These are phyloP conservation scores for Amyelois transitella DNA, from an alignment of 1,140 invertebrate genomes.

Conservation along the genomic window DNA sequence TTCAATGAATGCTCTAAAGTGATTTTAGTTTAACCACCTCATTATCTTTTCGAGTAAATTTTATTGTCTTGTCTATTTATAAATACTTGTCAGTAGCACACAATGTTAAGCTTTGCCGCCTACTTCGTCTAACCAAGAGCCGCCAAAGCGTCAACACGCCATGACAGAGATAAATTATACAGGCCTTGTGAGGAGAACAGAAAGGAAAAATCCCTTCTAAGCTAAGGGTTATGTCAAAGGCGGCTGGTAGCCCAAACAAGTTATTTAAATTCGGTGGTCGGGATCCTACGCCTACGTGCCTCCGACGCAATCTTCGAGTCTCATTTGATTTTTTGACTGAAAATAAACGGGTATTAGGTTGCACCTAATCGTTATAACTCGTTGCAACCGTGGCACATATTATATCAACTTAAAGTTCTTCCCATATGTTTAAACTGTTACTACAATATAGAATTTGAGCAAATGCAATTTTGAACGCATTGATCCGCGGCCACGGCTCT, in stretches of 20 bases:
- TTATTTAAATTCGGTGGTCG: slow-evolving; percentile 63
- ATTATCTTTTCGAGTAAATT: too few relatives aligned
- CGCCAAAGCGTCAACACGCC: slow-evolving; percentile 11
- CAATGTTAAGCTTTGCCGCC: slow-evolving; percentile 38
- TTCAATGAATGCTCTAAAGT: too few relatives aligned
- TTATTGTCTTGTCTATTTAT: background rate
- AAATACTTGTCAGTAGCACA: background rate
- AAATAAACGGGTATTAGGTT: background rate
- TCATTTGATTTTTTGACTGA: background rate
- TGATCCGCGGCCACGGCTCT: background rate
- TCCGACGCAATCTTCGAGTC: background rate
- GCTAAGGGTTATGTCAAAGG: slow-evolving; percentile 57
- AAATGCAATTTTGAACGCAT: too few relatives aligned
- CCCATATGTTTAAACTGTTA: too few relatives aligned
- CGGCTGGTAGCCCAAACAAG: slow-evolving; percentile 57
- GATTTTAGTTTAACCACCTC: too few relatives aligned
- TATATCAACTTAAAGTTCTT: too few relatives aligned
- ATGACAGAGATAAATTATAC: slow-evolving; percentile 27
- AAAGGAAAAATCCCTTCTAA: slow-evolving; percentile 34
- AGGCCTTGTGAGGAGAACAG: slow-evolving; percentile 22
- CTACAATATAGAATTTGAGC: too few relatives aligned
- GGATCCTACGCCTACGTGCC: slow-evolving; percentile 40
- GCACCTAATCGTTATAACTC: too few relatives aligned
- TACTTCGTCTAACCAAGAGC: slow-evolving; percentile 38
- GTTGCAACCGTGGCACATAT: too few relatives aligned